Conservation (phyloP, 2,797 vertebrate genomes). For the Leptoclinus maculatus region DNA sequence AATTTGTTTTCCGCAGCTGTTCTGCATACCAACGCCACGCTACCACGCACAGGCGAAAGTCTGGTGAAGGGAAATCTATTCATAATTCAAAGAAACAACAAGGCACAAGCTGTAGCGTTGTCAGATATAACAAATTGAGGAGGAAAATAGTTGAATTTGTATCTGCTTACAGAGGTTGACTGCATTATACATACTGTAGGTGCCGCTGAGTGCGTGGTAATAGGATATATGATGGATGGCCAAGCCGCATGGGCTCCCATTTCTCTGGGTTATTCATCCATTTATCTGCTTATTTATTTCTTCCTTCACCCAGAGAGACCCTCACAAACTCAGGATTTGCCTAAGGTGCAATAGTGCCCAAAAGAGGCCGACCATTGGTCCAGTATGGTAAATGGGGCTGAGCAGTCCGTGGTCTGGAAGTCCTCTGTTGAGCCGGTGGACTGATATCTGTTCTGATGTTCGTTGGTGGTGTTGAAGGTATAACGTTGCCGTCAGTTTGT, state of each 20-base stretch:
- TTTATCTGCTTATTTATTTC: constrained; percentile 86
- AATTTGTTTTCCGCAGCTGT: constrained; percentile 76
- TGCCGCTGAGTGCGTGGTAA: constrained; percentile 80
- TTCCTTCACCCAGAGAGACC: constrained; percentile 77
- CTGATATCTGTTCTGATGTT: constrained; percentile 35
- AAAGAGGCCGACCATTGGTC: constrained; percentile 22
- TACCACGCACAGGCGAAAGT: constrained; percentile 66
- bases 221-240: constrained; percentile 87
- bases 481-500: constrained; percentile 31
- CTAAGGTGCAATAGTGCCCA: constrained; percentile 48
- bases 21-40: constrained; percentile 72
- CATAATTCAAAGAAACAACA: constrained; percentile 82
- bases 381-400: constrained; percentile 51
- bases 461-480: constrained; percentile 15
- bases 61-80: constrained; percentile 75
- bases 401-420: constrained; percentile 29
- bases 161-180: constrained; percentile 82
- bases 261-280: constrained; percentile 84
- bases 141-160: constrained; percentile 83
- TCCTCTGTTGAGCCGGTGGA: constrained; percentile 45
- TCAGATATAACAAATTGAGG: constrained; percentile 86
- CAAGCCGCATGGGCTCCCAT: constrained; percentile 66
- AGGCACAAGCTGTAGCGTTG: constrained; percentile 69
- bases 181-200: constrained; percentile 83
- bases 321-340: constrained; percentile 70